Base-by-base conservation (phyloP, 2,797 vertebrate genomes). In the Mionectes olivaceus region DNA sequence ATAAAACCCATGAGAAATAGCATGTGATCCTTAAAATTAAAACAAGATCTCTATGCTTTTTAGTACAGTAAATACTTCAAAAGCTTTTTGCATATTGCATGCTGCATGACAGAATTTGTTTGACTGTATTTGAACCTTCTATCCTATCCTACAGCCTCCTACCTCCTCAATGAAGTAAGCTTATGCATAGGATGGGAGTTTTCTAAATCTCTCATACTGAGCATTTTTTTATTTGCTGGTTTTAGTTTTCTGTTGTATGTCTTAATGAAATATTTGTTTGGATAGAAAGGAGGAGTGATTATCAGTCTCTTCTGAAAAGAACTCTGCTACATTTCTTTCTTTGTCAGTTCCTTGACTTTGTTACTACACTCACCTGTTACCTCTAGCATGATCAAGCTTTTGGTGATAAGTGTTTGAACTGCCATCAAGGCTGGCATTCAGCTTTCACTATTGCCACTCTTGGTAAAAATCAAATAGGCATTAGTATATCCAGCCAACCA, bases 151-250 rank as follows among this genome's bases (percentile, higher is more conserved):
- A 9, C 39, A 33, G 4, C 11, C 22, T 11, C 9, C 22, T 7
- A 7, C 41, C 16, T 83, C 32, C 10, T 28, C 35, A 30, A 41
- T 56, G 17, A 67, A 65, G 7, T 47, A 30, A 68, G 30, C 19
- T 60, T 57, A 24, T 41, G 50, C 7, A 2, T 41, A 53, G 52
- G 21, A 28, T 86, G 16, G 19, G 60, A 86, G 7, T 50, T 87
- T 64, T 56, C 77, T 71, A 56, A 70, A 64, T 56, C 14, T 80
- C 12, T 68, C 50, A 16, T 41, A 52, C 32, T 68, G 28, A 68
- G 25, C 7, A 7, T 1, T 3, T 41, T 15, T 16, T 60, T 24
- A 2, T 18, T 59, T 35, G 21, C n/a, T 11, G 0, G 3, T 53
- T 49, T 79, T 19, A 28, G 32, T n/a, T n/a, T 60, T 70, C 19